Evolutionary conservation across 2,888 invertebrate genomes (phyloP), one percentile per base, ranked within the genome.

Genomic region (Neocrepidodera transversa): DNA sequence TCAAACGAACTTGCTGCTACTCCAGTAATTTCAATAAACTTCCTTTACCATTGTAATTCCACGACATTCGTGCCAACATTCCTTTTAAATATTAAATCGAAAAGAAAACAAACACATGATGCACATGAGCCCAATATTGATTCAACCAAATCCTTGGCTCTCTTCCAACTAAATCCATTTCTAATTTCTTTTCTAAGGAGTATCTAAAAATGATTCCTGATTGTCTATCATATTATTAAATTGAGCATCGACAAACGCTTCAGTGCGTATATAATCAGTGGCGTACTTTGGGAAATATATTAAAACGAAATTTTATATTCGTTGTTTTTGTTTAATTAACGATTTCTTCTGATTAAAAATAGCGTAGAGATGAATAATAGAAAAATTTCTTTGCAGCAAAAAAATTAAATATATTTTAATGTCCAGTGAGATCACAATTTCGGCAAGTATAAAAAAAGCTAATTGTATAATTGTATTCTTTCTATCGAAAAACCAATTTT

Each of bases 101-200:
- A 30, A 54, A 42, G 42, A 51, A 51, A 51, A 40, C 40, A 51
- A 54, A 36, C 42, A 38, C 36, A 47, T 17, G 45, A 43, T 43
- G 43, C 53, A 45, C 35, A 47, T 54, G 54, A 54, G 36, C 32
- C 30, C 54, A 36, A 54, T 54, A 54, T 36, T 47, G 54, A 54
- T 54, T 54, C 54, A n/a, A 45, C 13, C 45, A 20, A 36, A 43
- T 43, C 43, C 40, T 40, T 54, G 54, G 54, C 54, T 11, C 20
- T 14, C 3, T 28, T 54, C 54, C 54, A 54, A 45, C 35, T 35
- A 36, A 54, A 54, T 47, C 47, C 45, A 47, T 36, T 54, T 42
- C 35, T 4, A 36, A 38, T 30, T 43, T 18, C 11, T 30, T 42
- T 43, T 32, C 20, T 32, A 38, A 17, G 38, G 38, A 11, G 17